Evolutionary conservation across 1,140 invertebrate genomes (phyloP), one percentile per base, ranked within the genome.

Genomic region (Augochlora pura): DNA sequence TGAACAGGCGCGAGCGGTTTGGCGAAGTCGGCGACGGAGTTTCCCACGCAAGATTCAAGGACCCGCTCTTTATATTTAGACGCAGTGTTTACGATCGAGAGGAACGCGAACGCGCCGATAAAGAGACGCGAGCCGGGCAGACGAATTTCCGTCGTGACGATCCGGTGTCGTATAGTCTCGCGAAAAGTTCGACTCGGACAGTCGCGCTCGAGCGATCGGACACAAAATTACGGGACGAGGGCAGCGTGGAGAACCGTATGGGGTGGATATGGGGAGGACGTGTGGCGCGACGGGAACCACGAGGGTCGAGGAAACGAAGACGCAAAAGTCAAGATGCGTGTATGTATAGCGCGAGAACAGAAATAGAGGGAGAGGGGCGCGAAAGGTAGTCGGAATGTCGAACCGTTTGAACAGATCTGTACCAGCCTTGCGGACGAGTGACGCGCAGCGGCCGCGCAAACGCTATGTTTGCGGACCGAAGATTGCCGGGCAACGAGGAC

Each of bases 371-470:
- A 16, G 7, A 23, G 18, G 25, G 64, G n/a, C 59, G 23, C 10
- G 12, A 27, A 27, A 21, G 49, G 49, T 6, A 46, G 42, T 5
- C 9, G 12, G 59, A 80, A 66, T 10, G n/a, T 75, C n/a, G 72
- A 67, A 70, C 49, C 65, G 67, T 77, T 59, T 39, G 42, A 7
- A 79, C 60, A 62, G 62, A 79, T 77, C 82, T 87, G 89, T 91
- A 91, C 91, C 91, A 90, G 89, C 90, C 90, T 89, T 91, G 88
- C 80, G 87, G 90, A 87, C 87, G 90, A 80, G 87, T 89, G 62
- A 80, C 80, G 38, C 89, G 87, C 63, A 86, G 83, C 54, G 90
- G 87, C 1, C 85, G 86, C n/a, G 87, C 91, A 32, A 85, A 62
- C 73, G 77, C 70, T 52, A 67, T 1, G 60, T 63, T 63, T 27